Evolutionary conservation across 2,797 vertebrate genomes (phyloP).

Genomic region (Intellagama lesueurii): DNA sequence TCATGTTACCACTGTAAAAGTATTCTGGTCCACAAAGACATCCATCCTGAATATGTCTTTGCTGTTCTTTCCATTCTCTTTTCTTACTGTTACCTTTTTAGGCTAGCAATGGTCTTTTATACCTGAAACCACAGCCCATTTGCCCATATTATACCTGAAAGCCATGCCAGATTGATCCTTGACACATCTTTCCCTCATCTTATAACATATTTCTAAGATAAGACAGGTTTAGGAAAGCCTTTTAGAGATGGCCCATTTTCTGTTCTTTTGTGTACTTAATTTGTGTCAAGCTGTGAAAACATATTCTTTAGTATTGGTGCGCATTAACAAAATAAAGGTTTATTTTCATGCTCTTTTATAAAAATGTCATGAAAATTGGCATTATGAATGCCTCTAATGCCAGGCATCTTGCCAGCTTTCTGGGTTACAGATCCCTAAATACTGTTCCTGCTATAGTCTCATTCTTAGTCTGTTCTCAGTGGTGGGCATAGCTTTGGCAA

Average conservation of each 20-base stretch:
- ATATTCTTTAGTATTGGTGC: slow-evolving; percentile 70
- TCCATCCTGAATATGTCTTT: background rate
- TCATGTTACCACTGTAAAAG: background rate
- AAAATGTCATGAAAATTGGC: slow-evolving; percentile 66
- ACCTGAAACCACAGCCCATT: background rate
- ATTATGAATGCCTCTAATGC: slow-evolving; percentile 32
- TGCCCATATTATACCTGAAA: background rate
- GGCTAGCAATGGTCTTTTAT: background rate
- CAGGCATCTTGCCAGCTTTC: background rate
- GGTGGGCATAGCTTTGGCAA: slow-evolving; percentile 20
- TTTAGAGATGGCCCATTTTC: slow-evolving; percentile 54
- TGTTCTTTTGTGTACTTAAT: slow-evolving; percentile 70
- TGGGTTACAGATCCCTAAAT: slow-evolving; percentile 6
- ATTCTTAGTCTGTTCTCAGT: background rate
- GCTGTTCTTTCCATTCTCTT: slow-evolving; percentile 1
- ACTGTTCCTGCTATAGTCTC: background rate
- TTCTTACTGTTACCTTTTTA: background rate
- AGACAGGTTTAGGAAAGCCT: slow-evolving; percentile 51
- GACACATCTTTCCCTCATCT: slow-evolving; percentile 51
- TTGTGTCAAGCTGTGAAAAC: slow-evolving; percentile 81
- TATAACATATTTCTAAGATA: slow-evolving; percentile 1
- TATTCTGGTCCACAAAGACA: background rate
- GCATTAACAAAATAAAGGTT: slow-evolving; percentile 83
- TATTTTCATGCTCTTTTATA: slow-evolving; percentile 82
- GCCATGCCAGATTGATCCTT: slow-evolving; percentile 30